phyloP scores from a whole-genome alignment of 2,113 vertebrate genomes.

The Holacanthus passer region DNA sequence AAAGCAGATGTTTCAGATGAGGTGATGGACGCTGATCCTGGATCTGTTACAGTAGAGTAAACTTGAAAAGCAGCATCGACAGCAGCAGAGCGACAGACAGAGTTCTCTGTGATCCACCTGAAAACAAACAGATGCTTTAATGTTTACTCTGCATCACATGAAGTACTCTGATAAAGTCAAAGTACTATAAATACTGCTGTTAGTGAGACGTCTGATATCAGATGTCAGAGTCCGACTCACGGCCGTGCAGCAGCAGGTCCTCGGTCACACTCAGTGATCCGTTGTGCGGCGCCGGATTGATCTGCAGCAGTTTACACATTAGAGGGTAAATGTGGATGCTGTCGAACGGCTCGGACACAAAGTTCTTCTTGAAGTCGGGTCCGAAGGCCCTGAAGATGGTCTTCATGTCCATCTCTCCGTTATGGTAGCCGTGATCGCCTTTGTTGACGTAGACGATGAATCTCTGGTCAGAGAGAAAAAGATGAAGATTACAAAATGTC shows the following conservation, averaged over 20 bases:
- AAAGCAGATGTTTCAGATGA: too few relatives aligned
- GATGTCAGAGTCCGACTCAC: too few relatives aligned
- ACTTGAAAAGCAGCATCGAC: neutral
- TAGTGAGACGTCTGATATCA: too few relatives aligned
- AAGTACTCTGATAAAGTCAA: too few relatives aligned
- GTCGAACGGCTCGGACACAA: slow-evolving; percentile 79
- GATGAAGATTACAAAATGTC: neutral
- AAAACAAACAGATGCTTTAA: slow-evolving; percentile 24
- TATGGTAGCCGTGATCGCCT: slow-evolving; percentile 87
- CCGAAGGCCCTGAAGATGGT: slow-evolving; percentile 87
- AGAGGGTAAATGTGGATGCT: slow-evolving; percentile 85
- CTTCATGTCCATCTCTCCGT: slow-evolving; percentile 86
- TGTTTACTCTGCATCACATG: too few relatives aligned
- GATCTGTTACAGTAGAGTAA: neutral
- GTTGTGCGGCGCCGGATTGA: slow-evolving; percentile 76
- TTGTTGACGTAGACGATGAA: slow-evolving; percentile 85
- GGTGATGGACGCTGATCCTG: too few relatives aligned
- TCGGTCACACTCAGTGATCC: slow-evolving; percentile 75
- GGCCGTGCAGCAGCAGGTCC: slow-evolving; percentile 64
- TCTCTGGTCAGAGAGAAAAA: slow-evolving; percentile 68
- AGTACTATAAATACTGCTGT: too few relatives aligned
- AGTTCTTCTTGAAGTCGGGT: slow-evolving; percentile 84
- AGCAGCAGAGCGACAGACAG: slow-evolving; percentile 62
- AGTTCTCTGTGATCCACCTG: slow-evolving; percentile 62
- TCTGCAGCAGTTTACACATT: slow-evolving; percentile 83